phyloP scores from a whole-genome alignment of 2,888 invertebrate genomes.

The Eupithecia exiguata region DNA sequence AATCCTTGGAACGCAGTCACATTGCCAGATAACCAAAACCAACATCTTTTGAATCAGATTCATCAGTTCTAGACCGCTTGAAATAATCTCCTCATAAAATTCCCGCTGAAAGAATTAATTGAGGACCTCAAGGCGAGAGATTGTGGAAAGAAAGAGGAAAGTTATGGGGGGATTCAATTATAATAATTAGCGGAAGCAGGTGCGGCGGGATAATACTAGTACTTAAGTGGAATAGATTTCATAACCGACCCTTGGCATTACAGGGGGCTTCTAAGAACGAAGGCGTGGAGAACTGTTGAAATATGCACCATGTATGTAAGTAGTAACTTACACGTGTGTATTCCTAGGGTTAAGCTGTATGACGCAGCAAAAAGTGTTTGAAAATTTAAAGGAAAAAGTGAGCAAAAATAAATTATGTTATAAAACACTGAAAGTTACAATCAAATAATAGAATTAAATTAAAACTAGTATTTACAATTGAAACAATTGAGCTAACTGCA shows the following conservation, averaged over 20 bases:
- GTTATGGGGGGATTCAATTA: conserved; percentile 47
- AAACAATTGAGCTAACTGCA: too few species aligned
- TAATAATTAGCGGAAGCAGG: conserved; percentile 47
- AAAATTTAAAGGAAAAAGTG: neutral
- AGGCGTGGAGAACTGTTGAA: neutral
- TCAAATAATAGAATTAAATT: too few species aligned
- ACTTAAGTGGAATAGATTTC: conserved; percentile 16
- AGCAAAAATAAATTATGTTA: neutral
- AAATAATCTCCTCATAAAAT: conserved; percentile 42
- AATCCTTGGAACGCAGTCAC: neutral
- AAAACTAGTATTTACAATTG: too few species aligned
- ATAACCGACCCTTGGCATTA: conserved; percentile 9
- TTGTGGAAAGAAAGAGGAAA: conserved; percentile 43
- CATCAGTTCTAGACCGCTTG: conserved; percentile 32
- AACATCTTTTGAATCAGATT: conserved; percentile 19
- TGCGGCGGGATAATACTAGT: conserved; percentile 24
- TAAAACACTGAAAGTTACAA: too few species aligned
- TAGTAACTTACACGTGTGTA: neutral
- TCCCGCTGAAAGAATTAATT: conserved; percentile 39
- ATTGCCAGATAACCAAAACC: conserved; percentile 13
- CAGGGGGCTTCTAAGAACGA: neutral
- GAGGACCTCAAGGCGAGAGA: conserved; percentile 38
- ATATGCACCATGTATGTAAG: too few species aligned
- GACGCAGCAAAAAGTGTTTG: neutral
- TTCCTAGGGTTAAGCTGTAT: neutral